Evolutionary conservation across 53 echinoderm and acorn worm species (phyloP).

Genomic region (Mesocentrotus franciscanus): DNA sequence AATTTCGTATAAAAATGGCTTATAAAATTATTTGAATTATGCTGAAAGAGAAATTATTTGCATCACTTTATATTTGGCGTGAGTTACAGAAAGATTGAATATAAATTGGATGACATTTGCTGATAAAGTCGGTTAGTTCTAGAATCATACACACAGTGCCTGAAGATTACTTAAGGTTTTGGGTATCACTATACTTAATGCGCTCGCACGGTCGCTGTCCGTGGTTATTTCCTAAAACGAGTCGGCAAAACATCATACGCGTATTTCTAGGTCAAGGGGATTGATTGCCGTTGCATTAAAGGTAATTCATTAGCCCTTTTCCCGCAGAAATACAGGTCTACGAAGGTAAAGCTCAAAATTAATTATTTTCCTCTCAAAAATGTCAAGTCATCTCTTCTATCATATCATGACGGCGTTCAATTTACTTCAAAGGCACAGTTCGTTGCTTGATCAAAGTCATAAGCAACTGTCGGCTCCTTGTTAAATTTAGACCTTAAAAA

Average conservation of each 20-base stretch:
- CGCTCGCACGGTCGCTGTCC: constrained; percentile 4
- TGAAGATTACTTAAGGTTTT: not conserved
- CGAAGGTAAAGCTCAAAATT: not conserved
- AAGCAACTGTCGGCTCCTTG: not conserved
- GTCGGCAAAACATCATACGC: constrained; percentile 29
- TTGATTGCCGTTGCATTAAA: not conserved
- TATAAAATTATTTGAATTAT: no score
- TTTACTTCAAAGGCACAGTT: not conserved
- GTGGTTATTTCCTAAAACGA: not conserved
- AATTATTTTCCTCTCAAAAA: not conserved
- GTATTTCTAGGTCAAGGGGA: not conserved
- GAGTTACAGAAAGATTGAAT: not conserved
- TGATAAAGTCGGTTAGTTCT: not conserved
- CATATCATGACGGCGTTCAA: not conserved
- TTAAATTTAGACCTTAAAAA: not conserved
- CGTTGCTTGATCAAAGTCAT: not conserved
- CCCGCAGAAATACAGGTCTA: not conserved
- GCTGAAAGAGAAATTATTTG: no score
- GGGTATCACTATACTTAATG: not conserved
- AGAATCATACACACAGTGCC: not conserved
- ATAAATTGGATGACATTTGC: not conserved
- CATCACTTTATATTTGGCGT: not conserved
- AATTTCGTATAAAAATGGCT: no score
- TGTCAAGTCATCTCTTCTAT: not conserved
- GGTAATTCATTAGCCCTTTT: not conserved